phyloP scores from a whole-genome alignment of 2,113 vertebrate species.

The Sceloporus undulatus region DNA sequence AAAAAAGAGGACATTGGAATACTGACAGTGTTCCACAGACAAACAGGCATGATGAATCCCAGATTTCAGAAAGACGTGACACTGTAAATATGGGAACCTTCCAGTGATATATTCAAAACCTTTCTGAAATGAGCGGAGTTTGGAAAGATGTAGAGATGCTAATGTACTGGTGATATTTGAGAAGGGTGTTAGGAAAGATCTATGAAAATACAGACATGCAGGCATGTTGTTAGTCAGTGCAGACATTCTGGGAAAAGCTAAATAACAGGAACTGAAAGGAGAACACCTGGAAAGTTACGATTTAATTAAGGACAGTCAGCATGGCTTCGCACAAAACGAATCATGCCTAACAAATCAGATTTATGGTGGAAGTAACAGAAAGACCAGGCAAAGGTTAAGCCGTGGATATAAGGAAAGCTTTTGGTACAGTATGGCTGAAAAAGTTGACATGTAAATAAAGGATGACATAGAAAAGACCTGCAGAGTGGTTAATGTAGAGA shows the following conservation, averaged over 20 bases:
- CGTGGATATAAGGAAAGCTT: constrained; percentile 67
- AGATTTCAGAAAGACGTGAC: constrained; percentile 53
- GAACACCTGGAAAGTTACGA: constrained; percentile 70
- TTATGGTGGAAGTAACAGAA: constrained; percentile 75
- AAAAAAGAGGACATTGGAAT: constrained; percentile 59
- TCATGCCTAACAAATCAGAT: constrained; percentile 74
- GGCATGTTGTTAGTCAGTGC: constrained; percentile 47
- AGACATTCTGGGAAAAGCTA: constrained; percentile 51
- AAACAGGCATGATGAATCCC: constrained; percentile 51
- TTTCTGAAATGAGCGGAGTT: constrained; percentile 36
- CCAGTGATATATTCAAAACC: constrained; percentile 27
- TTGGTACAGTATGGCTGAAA: constrained; percentile 61
- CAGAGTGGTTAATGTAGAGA: not conserved
- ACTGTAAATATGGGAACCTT: constrained; percentile 58
- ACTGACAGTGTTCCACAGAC: constrained; percentile 50
- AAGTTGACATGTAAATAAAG: constrained; percentile 41
- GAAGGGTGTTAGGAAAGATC: constrained; percentile 55
- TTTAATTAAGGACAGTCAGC: constrained; percentile 74
- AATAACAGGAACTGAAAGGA: constrained; percentile 57
- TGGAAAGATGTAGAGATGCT: constrained; percentile 39
- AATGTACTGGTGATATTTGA: constrained; percentile 48
- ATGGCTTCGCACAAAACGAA: constrained; percentile 63
- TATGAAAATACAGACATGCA: constrained; percentile 59
- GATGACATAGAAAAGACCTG: not conserved
- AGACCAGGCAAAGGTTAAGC: constrained; percentile 66